A percentile compares a stretch with the other conserved stretches of the same genome.
These are phyloP conservation scores for Calidris pugnax DNA, from an alignment of 2,113 vertebrate genomes.

Conservation along the genomic window DNA sequence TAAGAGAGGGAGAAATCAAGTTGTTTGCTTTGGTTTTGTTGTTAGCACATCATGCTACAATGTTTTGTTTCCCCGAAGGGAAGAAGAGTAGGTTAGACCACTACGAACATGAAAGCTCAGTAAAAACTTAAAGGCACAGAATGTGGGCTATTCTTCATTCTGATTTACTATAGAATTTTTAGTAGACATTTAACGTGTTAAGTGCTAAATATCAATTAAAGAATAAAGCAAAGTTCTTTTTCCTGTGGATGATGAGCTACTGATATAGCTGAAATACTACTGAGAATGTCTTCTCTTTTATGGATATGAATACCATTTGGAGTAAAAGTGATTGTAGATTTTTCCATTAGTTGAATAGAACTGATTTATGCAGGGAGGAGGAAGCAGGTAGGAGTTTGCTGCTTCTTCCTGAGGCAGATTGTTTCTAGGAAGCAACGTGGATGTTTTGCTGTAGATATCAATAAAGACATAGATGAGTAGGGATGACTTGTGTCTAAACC, in stretches of 20 bases:
- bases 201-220: background rate
- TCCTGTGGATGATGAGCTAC: background rate
- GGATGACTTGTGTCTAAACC: background rate
- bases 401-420: background rate
- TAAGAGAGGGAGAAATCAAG: background rate
- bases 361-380: background rate
- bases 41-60: background rate
- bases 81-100: background rate
- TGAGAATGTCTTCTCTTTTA: background rate
- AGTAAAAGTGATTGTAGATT: background rate
- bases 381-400: background rate
- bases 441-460: background rate
- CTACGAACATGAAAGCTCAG: background rate
- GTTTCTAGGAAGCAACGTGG: background rate
- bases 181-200: background rate
- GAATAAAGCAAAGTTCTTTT: background rate
- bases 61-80: background rate
- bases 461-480: background rate
- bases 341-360: background rate
- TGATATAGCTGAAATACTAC: background rate
- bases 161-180: background rate
- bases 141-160: background rate
- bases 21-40: background rate
- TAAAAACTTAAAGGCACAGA: background rate
- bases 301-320: background rate